These are phyloP conservation scores for Pocillopora damicornis DNA, from an alignment of 64 coral and sea anemone genomes.

Conservation along the genomic window DNA sequence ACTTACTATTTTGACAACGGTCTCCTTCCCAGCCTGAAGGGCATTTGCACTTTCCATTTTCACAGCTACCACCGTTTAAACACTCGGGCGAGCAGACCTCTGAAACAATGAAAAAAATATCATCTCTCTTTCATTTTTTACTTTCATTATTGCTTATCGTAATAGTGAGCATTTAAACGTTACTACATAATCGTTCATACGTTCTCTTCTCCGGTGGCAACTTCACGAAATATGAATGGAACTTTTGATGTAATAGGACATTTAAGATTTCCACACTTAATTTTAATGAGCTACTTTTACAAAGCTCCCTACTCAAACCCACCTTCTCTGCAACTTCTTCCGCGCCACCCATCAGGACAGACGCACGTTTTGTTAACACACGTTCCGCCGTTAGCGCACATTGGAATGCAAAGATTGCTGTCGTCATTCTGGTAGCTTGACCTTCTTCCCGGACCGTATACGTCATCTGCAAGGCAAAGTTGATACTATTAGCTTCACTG, in stretches of 20 bases:
- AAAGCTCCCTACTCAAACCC: neutral
- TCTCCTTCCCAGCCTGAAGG: slow-evolving; percentile 40
- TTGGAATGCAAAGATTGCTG: neutral
- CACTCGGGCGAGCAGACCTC: slow-evolving; percentile 9
- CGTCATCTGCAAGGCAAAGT: neutral
- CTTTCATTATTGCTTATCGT: too few species aligned
- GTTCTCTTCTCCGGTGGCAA: too few species aligned
- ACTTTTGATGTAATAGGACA: too few species aligned
- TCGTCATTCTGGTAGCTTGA: neutral
- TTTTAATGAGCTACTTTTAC: neutral
- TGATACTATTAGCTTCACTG: neutral
- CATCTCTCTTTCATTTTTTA: too few species aligned
- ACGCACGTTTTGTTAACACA: slow-evolving; percentile 38
- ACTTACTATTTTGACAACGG: slow-evolving; percentile 49
- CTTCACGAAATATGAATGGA: too few species aligned
- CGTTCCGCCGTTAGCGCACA: slow-evolving; percentile 22
- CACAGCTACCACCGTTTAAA: slow-evolving; percentile 35
- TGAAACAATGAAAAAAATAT: neutral
- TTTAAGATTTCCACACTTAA: too few species aligned
- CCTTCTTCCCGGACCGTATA: neutral
- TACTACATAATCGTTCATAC: too few species aligned
- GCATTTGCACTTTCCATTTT: slow-evolving; percentile 23
- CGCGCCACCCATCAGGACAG: slow-evolving; percentile 2
- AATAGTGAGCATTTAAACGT: too few species aligned
- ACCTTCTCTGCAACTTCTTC: slow-evolving; percentile 30